Evolutionary conservation across 2,797 vertebrate genomes (phyloP).

Genomic region (Hyperoplus immaculatus): DNA sequence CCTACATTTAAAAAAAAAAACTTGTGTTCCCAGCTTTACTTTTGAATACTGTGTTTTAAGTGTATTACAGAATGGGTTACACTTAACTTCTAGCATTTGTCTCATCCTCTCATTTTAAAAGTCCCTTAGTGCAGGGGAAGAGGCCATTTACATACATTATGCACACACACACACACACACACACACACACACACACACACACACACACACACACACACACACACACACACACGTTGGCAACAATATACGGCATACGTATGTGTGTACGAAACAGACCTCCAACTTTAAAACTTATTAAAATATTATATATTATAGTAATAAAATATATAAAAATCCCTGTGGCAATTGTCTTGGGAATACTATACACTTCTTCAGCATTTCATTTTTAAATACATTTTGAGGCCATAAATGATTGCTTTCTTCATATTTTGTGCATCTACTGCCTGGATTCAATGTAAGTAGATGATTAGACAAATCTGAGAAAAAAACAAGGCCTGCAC

Average conservation of each 20-base stretch:
- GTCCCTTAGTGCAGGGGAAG: not conserved
- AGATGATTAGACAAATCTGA: slow-evolving; percentile 62
- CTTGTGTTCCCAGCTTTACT: not conserved
- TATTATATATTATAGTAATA: too few relatives aligned
- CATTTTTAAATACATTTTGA: slow-evolving; percentile 58
- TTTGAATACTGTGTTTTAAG: not conserved
- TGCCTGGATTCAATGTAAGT: slow-evolving; percentile 13
- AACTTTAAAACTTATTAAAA: slow-evolving; percentile 22
- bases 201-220: too few relatives aligned
- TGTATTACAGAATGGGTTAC: not conserved
- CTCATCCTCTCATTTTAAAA: not conserved
- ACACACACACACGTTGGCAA: not conserved
- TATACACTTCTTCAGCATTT: slow-evolving; percentile 43
- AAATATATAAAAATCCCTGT: slow-evolving; percentile 27
- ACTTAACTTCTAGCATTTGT: not conserved
- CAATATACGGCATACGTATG: not conserved
- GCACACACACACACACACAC: not conserved
- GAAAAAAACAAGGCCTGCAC: slow-evolving; percentile 8
- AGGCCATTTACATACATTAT: not conserved
- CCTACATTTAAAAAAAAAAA: not conserved
- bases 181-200: too few relatives aligned
- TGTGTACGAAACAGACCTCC: slow-evolving; percentile 12
- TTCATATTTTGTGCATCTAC: slow-evolving; percentile 47
- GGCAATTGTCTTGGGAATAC: slow-evolving; percentile 36
- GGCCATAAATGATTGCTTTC: slow-evolving; percentile 53